Base-by-base conservation (phyloP, 2,797 vertebrate genomes). In the Loris lydekkerianus region DNA sequence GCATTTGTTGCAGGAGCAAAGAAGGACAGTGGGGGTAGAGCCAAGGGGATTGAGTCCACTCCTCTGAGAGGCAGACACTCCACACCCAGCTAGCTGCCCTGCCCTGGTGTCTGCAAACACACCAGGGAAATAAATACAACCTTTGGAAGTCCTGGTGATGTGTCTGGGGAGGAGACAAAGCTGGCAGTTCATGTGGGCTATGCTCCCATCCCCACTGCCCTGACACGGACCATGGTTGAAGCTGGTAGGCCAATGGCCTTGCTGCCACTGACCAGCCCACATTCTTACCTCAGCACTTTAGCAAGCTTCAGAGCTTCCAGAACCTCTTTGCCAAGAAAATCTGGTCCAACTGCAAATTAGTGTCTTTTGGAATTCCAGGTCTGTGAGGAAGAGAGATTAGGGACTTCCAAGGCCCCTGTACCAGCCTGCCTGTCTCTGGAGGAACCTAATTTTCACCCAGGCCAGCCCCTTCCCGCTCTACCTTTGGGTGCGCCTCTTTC, bases 131-230 rank as follows among this genome's bases (percentile, higher is more conserved):
- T 94, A 97, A 98, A 98, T 65, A 96, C 34, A 96, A 97, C 97
- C 96, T 97, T 97, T 98, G 97, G 97, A 97, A 97, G 96, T 73
- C 83, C 43, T 95, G 81, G 23, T 92, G 92, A 94, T 96, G 76
- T 96, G 96, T 97, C 90, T 95, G 53, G 53, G 75, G 87, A 97
- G 61, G 82, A 89, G 61, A 67, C 58, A 58, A 84, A 89, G 86
- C 70, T 82, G 75, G 80, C 21, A 91, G 73, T 17, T 93, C 37
- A n/a, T 65, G n/a, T 85, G 70, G 89, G 43, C 78, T 78, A 49
- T 85, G 69, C 8, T 61, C 40, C 72, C 61, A 34, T n/a, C 70
- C 56, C 70, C 87, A 56, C 37, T 91, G 46, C 29, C 65, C 65
- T 89, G 75, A 34, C 65, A 77, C 31, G 87, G 84, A 91, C 67